Evolutionary conservation across 2,797 vertebrate genomes (phyloP).

Genomic region (Malacoctenus gilli): DNA sequence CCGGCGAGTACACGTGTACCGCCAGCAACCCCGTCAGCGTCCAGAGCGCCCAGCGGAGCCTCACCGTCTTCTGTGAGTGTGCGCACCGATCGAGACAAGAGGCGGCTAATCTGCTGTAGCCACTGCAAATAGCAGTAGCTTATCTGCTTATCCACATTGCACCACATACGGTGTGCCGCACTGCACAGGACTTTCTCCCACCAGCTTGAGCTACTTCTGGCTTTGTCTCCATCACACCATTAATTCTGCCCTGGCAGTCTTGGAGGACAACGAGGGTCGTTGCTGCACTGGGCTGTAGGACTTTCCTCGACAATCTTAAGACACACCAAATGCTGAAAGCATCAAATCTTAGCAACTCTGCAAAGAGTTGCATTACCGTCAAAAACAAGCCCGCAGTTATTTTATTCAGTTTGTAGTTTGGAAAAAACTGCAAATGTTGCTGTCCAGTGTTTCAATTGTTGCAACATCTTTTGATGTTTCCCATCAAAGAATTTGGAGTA

Average conservation of each 20-base stretch:
- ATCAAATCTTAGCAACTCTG: no score
- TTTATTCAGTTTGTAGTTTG: no score
- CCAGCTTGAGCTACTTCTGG: conserved; percentile 32
- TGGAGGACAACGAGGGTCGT: background rate
- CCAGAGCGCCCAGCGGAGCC: conserved; percentile 50
- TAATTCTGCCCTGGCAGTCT: conserved; percentile 28
- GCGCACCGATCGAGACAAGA: conserved; percentile 43
- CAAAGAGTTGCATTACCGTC: no score
- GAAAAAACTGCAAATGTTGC: no score
- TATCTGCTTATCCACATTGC: conserved; percentile 55
- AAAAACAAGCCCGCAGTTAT: no score
- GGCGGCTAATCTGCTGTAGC: conserved; percentile 51
- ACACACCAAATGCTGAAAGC: conserved; percentile 6
- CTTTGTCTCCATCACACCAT: conserved; percentile 41
- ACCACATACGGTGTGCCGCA: conserved; percentile 20
- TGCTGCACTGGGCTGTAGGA: background rate
- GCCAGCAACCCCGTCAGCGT: conserved; percentile 79
- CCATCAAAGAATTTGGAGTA: no score
- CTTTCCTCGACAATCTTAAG: background rate
- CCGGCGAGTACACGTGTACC: conserved; percentile 78
- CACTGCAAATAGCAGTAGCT: conserved; percentile 52
- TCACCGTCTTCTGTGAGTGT: conserved; percentile 83
- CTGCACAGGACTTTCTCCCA: conserved; percentile 23
- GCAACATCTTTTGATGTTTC: no score
- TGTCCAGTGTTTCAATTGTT: no score